Evolutionary conservation across 2,888 invertebrate genomes (phyloP).

Genomic region (Caenorhabditis sp.): DNA sequence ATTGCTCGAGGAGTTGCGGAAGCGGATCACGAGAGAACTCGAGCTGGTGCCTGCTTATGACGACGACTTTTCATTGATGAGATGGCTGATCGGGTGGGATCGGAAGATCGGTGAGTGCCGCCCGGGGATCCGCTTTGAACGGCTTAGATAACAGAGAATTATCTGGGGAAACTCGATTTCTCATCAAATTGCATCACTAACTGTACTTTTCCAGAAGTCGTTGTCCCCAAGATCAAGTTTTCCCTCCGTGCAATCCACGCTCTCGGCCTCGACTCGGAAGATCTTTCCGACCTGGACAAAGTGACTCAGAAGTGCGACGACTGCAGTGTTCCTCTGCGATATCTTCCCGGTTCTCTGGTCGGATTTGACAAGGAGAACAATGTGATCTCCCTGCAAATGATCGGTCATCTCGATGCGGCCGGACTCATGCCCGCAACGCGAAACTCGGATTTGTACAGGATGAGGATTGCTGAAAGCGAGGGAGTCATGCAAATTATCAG

Average conservation of each 20-base stretch:
- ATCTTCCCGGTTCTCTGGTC: slow-evolving; percentile 75
- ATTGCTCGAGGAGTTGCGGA: slow-evolving; percentile 58
- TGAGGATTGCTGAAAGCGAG: slow-evolving; percentile 80
- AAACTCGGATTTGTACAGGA: slow-evolving; percentile 76
- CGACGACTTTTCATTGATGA: slow-evolving; percentile 74
- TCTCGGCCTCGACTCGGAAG: slow-evolving; percentile 73
- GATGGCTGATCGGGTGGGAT: slow-evolving; percentile 81
- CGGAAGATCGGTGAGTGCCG: slow-evolving; percentile 71
- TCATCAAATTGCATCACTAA: too few relatives aligned
- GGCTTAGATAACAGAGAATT: too few relatives aligned
- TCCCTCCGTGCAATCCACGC: slow-evolving; percentile 77
- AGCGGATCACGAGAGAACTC: slow-evolving; percentile 67
- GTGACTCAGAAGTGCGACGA: slow-evolving; percentile 71
- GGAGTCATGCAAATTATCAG: slow-evolving; percentile 79
- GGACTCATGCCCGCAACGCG: slow-evolving; percentile 73
- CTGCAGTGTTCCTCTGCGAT: slow-evolving; percentile 68
- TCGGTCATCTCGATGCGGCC: slow-evolving; percentile 76
- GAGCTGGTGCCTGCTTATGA: slow-evolving; percentile 75
- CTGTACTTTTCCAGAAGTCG: slow-evolving; percentile 75
- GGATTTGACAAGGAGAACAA: slow-evolving; percentile 79
- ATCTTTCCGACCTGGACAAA: slow-evolving; percentile 74
- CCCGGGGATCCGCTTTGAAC: too few relatives aligned
- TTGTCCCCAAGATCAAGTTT: slow-evolving; percentile 76
- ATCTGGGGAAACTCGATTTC: too few relatives aligned
- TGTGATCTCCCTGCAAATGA: slow-evolving; percentile 76